Conservation (phyloP, 2,113 vertebrate species). For the Ondatra zibethicus region DNA sequence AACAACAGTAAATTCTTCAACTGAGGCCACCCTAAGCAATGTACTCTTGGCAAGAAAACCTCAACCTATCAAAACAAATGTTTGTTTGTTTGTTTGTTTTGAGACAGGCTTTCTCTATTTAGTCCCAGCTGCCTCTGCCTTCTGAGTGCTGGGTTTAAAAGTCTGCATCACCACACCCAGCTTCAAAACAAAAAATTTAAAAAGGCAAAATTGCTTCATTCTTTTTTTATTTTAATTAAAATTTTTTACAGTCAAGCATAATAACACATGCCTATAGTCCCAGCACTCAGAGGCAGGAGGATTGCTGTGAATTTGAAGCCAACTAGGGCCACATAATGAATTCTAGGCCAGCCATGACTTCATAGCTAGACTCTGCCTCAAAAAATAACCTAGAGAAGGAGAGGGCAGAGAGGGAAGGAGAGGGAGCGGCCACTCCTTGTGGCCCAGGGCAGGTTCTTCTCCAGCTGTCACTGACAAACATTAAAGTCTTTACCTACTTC, state of each 20-base stretch:
- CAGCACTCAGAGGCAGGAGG: not conserved
- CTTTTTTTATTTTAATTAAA: not conserved
- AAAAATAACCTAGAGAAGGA: too few relatives aligned
- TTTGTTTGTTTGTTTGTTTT: not conserved
- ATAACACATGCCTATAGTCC: not conserved
- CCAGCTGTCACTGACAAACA: not conserved
- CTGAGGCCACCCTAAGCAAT: not conserved
- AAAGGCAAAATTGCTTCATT: not conserved
- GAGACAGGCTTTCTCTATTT: too few relatives aligned
- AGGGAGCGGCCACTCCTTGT: not conserved
- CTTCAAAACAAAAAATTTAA: not conserved
- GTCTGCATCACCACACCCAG: too few relatives aligned
- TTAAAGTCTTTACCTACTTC: not conserved
- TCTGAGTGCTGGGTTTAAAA: too few relatives aligned
- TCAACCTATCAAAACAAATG: not conserved
- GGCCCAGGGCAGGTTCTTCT: not conserved
- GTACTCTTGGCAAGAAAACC: not conserved
- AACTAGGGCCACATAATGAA: not conserved
- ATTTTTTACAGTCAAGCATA: not conserved
- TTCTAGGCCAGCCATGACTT: not conserved
- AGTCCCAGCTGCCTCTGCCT: too few relatives aligned
- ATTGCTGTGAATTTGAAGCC: not conserved
- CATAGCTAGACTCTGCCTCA: not conserved
- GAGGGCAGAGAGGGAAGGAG: not conserved
- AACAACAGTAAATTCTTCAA: not conserved